Percentiles rank a stretch among this genome's conserved stretches.
These are phyloP conservation scores for Nannobrachium achirus DNA, from an alignment of 2,113 vertebrate genomes.

Conservation along the genomic window DNA sequence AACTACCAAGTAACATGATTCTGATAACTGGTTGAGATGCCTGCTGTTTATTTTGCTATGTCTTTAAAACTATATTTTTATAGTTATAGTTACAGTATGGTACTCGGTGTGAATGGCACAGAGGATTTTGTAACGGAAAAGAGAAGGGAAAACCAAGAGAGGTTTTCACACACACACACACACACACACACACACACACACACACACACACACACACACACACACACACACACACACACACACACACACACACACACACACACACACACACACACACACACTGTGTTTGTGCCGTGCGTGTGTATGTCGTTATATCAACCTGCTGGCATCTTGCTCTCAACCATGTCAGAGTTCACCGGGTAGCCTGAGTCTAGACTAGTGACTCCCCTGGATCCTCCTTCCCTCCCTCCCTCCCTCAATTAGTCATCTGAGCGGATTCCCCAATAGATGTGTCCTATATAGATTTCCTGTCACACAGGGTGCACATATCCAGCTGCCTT, in stretches of 20 bases:
- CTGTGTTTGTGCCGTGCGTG: background rate
- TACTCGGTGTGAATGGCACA: too few species aligned
- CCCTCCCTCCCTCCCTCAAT: constrained; percentile 43
- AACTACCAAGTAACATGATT: too few species aligned
- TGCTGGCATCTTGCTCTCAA: background rate
- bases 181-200: background rate
- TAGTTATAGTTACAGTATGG: too few species aligned
- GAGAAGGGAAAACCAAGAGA: constrained; percentile 12
- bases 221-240: too few species aligned
- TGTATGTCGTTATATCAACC: background rate
- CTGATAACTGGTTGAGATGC: too few species aligned
- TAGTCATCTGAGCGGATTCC: constrained; percentile 66
- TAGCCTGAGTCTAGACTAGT: constrained; percentile 8
- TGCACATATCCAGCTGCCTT: constrained; percentile 65
- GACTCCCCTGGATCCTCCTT: constrained; percentile 30
- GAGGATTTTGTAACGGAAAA: background rate
- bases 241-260: too few species aligned
- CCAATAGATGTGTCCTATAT: constrained; percentile 62
- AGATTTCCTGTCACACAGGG: constrained; percentile 70
- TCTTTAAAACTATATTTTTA: too few species aligned
- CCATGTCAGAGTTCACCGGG: constrained; percentile 37
- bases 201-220: too few species aligned
- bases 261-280: background rate
- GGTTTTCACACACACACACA: constrained; percentile 4
- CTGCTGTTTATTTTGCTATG: too few species aligned